Evolutionary conservation across 2,797 vertebrate genomes (phyloP).

Genomic region (Tiaroga cobitis): DNA sequence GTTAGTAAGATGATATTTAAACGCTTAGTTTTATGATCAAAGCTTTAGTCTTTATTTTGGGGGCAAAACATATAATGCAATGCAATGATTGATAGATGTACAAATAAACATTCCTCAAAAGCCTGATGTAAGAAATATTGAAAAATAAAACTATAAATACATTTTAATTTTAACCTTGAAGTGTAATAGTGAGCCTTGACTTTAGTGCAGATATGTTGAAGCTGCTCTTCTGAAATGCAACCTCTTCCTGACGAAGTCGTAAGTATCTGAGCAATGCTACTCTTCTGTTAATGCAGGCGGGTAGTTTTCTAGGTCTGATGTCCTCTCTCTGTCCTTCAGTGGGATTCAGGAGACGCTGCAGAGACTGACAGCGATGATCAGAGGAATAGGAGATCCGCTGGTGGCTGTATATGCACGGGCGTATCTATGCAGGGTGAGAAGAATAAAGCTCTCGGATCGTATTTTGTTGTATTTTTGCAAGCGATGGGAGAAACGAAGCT

Average conservation of each 20-base stretch:
- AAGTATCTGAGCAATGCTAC: conserved; percentile 65
- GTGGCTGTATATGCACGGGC: conserved; percentile 94
- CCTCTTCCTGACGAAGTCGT: conserved; percentile 90
- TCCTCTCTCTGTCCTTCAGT: conserved; percentile 69
- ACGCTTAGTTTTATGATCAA: too few species aligned
- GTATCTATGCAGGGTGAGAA: conserved; percentile 93
- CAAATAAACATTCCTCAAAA: too few species aligned
- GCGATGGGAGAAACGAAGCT: not conserved
- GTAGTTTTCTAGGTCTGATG: not conserved
- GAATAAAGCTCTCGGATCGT: too few species aligned
- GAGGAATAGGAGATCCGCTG: conserved; percentile 95
- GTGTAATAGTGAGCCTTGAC: conserved; percentile 73
- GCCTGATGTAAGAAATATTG: too few species aligned
- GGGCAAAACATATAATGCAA: too few species aligned
- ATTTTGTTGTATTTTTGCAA: not conserved
- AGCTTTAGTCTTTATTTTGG: too few species aligned
- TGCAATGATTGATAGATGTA: too few species aligned
- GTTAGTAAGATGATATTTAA: too few species aligned
- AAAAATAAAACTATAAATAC: not conserved
- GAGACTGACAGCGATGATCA: conserved; percentile 89
- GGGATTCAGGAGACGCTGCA: conserved; percentile 93
- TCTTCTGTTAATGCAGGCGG: not conserved
- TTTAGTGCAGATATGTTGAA: conserved; percentile 88
- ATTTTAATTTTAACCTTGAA: not conserved
- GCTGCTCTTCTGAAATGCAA: conserved; percentile 96